Evolutionary conservation across 23 tunicate genomes (phyloP), one percentile per base, ranked within the genome.

Genomic region (Botrylloides violaceus): DNA sequence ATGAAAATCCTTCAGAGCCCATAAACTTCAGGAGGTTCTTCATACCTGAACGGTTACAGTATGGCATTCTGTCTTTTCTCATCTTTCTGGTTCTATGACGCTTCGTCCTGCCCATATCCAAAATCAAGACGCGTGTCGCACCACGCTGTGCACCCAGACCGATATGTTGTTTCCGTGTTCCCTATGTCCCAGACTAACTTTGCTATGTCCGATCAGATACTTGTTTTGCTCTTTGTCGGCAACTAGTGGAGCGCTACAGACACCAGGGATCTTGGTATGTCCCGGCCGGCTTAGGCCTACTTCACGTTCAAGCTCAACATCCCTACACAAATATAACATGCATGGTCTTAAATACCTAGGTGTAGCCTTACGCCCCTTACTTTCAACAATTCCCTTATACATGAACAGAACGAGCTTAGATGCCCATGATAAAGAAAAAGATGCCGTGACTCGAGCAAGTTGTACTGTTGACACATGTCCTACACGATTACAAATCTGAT

Each of bases 81-180:
- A 3, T 63, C 35, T 31, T 63, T 9, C 35, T 29, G 7, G 7
- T 23, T 26, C 64, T 59, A 4, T 31, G 26, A 34, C 70, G 70
- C 9, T 29, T 31, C 3, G 70, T 63, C 35, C 70, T 63, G 18
- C 70, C 70, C 70, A 63, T 63, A 21, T 18, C 19, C 30, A 47
- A 18, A 47, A n/a, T n/a, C n/a, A n/a, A n/a, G n/a, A n/a, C n/a
- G n/a, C n/a, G n/a, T n/a, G n/a, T n/a, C n/a, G n/a, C n/a, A n/a
- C n/a, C n/a, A n/a, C n/a, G n/a, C n/a, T n/a, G n/a, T n/a, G n/a
- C n/a, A n/a, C n/a, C n/a, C n/a, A n/a, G n/a, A n/a, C n/a, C n/a
- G n/a, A n/a, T n/a, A n/a, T n/a, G n/a, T n/a, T n/a, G n/a, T n/a
- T n/a, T n/a, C n/a, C n/a, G n/a, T n/a, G n/a, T n/a, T n/a, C n/a